phyloP scores from a whole-genome alignment of 2,888 invertebrate species.

The Coenonympha glycerion region DNA sequence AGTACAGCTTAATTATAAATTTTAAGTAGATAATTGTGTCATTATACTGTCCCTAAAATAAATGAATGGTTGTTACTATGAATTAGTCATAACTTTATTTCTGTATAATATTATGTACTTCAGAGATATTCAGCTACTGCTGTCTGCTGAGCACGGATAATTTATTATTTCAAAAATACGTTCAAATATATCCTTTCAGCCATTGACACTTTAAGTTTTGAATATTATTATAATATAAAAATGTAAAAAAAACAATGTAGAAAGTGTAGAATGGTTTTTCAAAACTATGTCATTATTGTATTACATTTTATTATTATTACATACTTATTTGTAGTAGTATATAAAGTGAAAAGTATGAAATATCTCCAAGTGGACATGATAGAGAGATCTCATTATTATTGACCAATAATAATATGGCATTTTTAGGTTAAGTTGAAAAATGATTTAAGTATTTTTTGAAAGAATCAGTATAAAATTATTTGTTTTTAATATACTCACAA shows the following conservation, averaged over 20 bases:
- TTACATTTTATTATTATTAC: constrained; percentile 55
- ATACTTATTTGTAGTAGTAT: constrained; percentile 55
- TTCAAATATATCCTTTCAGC: constrained; percentile 4
- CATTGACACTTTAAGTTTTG: constrained; percentile 36
- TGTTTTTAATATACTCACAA: constrained; percentile 44
- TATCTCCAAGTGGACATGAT: constrained; percentile 62
- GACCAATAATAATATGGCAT: constrained; percentile 76
- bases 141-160: constrained; percentile 12
- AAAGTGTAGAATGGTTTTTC: constrained; percentile 58
- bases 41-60: constrained; percentile 53
- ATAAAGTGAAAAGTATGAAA: constrained; percentile 54
- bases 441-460: constrained; percentile 48
- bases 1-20: constrained; percentile 52
- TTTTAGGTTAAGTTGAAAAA: constrained; percentile 68
- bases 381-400: constrained; percentile 75
- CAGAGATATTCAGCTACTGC: constrained; percentile 3
- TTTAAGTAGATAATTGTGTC: constrained; percentile 29
- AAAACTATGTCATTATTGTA: constrained; percentile 49
- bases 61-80: constrained; percentile 50
- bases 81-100: constrained; percentile 14
- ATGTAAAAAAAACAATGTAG: constrained; percentile 50
- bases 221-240: constrained; percentile 42
- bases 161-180: neutral
- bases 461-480: constrained; percentile 42
- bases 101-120: neutral